Evolutionary conservation across 2,113 vertebrate species (phyloP).

Genomic region (Elanoides forficatus): DNA sequence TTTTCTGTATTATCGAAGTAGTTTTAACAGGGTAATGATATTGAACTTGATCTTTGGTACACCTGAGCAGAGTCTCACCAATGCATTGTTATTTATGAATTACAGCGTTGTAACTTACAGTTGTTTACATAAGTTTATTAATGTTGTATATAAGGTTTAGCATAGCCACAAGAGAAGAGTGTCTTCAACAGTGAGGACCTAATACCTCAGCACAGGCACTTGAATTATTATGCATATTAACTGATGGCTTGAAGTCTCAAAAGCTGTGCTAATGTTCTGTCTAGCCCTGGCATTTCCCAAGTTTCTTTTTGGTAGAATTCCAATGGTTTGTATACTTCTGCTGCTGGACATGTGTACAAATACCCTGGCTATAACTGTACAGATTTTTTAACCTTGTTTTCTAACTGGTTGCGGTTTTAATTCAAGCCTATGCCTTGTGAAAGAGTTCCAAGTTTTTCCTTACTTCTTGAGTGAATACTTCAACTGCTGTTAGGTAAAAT

Average conservation of each 20-base stretch:
- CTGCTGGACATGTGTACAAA: background rate
- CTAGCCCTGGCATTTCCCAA: background rate
- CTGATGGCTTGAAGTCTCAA: background rate
- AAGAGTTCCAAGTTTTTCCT: background rate
- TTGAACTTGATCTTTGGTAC: background rate
- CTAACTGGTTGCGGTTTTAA: background rate
- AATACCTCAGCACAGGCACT: background rate
- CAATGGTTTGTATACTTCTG: background rate
- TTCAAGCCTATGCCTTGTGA: background rate
- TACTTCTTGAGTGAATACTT: background rate
- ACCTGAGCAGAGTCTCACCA: background rate
- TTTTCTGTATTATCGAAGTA: background rate
- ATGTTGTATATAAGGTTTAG: background rate
- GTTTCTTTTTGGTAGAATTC: background rate
- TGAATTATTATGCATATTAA: rapidly evolving
- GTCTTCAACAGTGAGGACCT: background rate
- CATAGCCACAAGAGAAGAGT: background rate
- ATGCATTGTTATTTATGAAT: background rate
- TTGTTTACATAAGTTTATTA: background rate
- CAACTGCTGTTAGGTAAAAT: background rate
- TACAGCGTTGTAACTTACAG: background rate
- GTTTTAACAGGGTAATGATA: background rate
- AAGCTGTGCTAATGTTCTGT: background rate
- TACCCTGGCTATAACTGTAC: background rate
- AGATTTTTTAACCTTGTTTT: background rate